Evolutionary conservation across 2,797 vertebrate species (phyloP), one percentile per base, ranked within the genome.

Genomic region (Chelon auratus): DNA sequence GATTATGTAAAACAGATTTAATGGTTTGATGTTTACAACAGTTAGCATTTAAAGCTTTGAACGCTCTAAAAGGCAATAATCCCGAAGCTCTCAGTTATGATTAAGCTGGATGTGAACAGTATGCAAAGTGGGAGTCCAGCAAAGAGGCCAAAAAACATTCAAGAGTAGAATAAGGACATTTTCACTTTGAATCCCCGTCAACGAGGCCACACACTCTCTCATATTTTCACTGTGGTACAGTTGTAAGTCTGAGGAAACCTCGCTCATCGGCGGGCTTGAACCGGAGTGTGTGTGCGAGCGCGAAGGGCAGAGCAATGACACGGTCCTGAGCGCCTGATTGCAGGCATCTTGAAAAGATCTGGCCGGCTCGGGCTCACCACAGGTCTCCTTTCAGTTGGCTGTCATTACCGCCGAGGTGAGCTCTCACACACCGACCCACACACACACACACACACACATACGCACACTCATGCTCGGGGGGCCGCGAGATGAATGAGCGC

Each of bases 261-360:
- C 2, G 56, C 64, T 77, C 63, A 33, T 78, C 77, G 39, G 66
- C 15, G 48, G 37, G 50, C 50, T 66, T 20, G 9, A 64, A 52
- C 47, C n/a, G 18, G 60, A 20, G 56, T 62, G 69, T 77, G 65
- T 33, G 70, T 62, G 55, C 5, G 18, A 69, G 80, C 24, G 20
- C n/a, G 57, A 70, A 68, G 77, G 82, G 80, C 78, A 66, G 81
- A 81, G 90, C 89, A 92, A 92, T 93, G 92, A 92, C 84, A 86
- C 80, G 87, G 89, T 85, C 87, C 83, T 80, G 89, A 83, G 89
- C 89, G 83, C 92, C 90, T 95, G 94, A 93, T 93, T 95, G 90
- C 92, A 89, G 92, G 90, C 94, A 95, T 95, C 93, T 94, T 95
- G 94, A 95, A 95, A 56, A 83, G 91, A 94, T 94, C 93, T 90